Evolutionary conservation across 2,888 invertebrate genomes (phyloP), one percentile per base, ranked within the genome.

Genomic region (Tetropium fuscum): DNA sequence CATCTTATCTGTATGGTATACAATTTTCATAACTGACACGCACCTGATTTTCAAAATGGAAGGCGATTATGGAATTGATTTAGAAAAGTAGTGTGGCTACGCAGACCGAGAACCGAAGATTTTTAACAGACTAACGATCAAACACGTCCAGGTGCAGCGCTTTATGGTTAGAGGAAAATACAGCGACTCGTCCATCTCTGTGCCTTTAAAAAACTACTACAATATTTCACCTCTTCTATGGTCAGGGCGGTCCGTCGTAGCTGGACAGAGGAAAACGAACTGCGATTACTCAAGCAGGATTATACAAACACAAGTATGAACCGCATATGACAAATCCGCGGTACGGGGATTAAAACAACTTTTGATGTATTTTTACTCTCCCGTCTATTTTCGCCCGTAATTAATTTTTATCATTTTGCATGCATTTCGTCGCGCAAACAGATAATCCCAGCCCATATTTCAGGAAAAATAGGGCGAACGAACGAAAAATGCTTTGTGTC

Each of bases 271-370:
- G n/a, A 44, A 27, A 44, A 18, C 22, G 44, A 32, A 41, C 18
- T 19, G 36, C 56, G 43, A 57, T 57, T 51, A 51, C 34, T 51
- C 57, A 51, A 57, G 44, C 32, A 19, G 40, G 57, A 57, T 57
- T 57, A 51, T 34, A 57, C 57, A 19, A 41, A 56, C 43, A 49
- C 20, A 51, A 48, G 41, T 48, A 43, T 43, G 41, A 13, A 34
- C 5, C 40, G 19, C 53, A 41, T 30, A 53, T 41, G 57, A 57
- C 49, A 57, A 57, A 57, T 57, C 49, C 27, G 51, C 56, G 32
- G 32, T 41, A 43, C 36, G 11, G 44, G 49, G 49, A 57, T 57
- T 44, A 57, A 57, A 43, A 41, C 49, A 51, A 57, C 43, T 57
- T 43, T 48, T 44, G 49, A 15, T 20, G 48, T 41, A 48, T 19